These are phyloP conservation scores for Penaeus japonicus DNA, from an alignment of 1,140 invertebrate species.

Conservation along the genomic window DNA sequence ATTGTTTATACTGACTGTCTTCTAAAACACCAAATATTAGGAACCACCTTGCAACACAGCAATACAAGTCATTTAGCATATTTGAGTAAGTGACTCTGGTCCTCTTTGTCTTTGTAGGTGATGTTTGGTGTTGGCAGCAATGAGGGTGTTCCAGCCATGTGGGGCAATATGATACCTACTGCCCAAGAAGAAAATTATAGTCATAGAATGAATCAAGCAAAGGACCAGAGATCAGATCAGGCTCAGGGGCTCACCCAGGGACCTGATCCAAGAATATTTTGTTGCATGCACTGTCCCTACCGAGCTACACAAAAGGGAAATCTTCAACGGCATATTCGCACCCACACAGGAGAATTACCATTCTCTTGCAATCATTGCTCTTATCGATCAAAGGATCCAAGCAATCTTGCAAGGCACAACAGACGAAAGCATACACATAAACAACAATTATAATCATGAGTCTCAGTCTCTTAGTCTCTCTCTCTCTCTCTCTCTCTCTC, in stretches of 20 bases:
- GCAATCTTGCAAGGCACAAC: conserved; percentile 17
- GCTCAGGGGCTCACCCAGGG: neutral
- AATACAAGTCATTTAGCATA: neutral
- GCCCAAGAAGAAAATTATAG: neutral
- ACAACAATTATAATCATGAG: no score
- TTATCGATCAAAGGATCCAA: conserved; percentile 10
- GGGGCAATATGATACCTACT: neutral
- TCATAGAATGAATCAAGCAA: neutral
- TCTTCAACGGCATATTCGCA: conserved; percentile 8
- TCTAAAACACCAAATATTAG: neutral
- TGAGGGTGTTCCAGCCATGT: conserved; percentile 3
- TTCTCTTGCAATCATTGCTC: neutral
- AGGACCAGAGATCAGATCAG: neutral
- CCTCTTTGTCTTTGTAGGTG: conserved; percentile 34
- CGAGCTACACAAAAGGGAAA: conserved; percentile 19
- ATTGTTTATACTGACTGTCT: no score
- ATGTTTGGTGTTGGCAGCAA: conserved; percentile 11
- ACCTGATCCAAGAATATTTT: neutral
- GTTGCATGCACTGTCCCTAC: conserved; percentile 2
- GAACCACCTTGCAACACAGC: neutral
- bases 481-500: no score
- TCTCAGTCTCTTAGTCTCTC: no score
- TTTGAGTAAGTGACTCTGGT: neutral
- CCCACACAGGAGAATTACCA: neutral
- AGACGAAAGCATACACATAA: neutral